A percentile compares a stretch with the other conserved stretches of the same genome.
These are phyloP conservation scores for Coregonus clupeaformis DNA, from an alignment of 2,113 vertebrate genomes.

Conservation along the genomic window DNA sequence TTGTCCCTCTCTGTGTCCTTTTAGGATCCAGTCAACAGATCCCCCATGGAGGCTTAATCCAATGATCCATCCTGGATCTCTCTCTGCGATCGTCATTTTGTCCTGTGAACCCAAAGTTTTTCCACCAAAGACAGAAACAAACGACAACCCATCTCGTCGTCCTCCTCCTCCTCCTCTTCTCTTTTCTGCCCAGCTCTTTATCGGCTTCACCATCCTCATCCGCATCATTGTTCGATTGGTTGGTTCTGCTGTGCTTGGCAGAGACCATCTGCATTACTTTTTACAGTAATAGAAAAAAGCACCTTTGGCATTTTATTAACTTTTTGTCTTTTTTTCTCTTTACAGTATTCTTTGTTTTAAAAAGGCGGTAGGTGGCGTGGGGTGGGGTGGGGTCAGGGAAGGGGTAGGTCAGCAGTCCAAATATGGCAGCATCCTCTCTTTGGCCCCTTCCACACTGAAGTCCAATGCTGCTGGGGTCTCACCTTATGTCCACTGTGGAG, in stretches of 20 bases:
- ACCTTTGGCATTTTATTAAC: conserved; percentile 88
- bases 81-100: neutral
- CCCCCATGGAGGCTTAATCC: neutral
- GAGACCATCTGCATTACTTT: conserved; percentile 70
- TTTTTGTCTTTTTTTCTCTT: conserved; percentile 49
- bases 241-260: conserved; percentile 63
- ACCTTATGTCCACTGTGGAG: conserved; percentile 90
- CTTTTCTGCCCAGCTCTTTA: conserved; percentile 38
- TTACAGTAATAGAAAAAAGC: conserved; percentile 75
- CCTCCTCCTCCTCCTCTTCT: neutral
- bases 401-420: conserved; percentile 41
- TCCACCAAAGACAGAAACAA: conserved; percentile 11
- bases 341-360: conserved; percentile 51
- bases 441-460: conserved; percentile 78
- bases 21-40: neutral
- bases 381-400: conserved; percentile 40
- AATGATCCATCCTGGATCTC: neutral
- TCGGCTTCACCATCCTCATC: conserved; percentile 41
- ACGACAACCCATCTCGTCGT: neutral
- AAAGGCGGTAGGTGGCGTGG: conserved; percentile 35
- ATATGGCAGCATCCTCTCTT: conserved; percentile 33
- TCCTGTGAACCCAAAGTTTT: conserved; percentile 10
- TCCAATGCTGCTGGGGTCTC: conserved; percentile 81
- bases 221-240: conserved; percentile 47
- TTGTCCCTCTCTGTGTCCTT: neutral